Evolutionary conservation across 2,797 vertebrate species (phyloP), one percentile per base, ranked within the genome.

Genomic region (Orestias chungarensis): DNA sequence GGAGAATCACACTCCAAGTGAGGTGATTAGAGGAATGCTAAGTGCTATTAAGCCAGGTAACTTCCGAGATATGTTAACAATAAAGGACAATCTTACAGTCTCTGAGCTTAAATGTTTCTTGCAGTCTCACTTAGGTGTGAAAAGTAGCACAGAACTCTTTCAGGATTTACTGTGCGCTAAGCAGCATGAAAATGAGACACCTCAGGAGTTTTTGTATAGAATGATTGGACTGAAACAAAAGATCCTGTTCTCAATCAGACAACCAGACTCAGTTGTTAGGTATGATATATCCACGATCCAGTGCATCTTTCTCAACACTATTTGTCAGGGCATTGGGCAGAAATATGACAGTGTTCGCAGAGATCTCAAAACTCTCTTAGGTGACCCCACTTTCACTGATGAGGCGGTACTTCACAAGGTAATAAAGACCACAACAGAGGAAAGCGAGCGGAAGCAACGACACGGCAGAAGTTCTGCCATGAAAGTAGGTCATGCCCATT

Each of bases 61-160:
- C 55, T 72, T 77, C 15, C 54, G 54, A 15, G 79, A 81, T 6
- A 79, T 73, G 82, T 55, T 81, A 0, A 4, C 68, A 1, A 81
- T 47, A 3, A 76, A 79, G 6, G 67, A 82, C 12, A 74, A 71
- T 1, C 54, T 76, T n/a, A 67, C 27, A n/a, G 12, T 77, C 1
- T 23, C 25, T 31, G 65, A 74, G 15, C 44, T 68, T 6, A 74
- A 71, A 18, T 57, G 75, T 9, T 78, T 74, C 15, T 62, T 74
- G 0, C 68, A 55, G 5, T 68, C 68, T 1, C 44, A 78, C 4
- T 0, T 72, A 2, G 44, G 61, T 31, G 70, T 70, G 10, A 75
- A 73, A 6, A 50, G 66, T 14, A 42, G 65, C 38, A 82, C 69
- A 20, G 65, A 73, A 4, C 25, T 67, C 8, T 68, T 61, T 5